These are phyloP conservation scores for Astropecten irregularis DNA, from an alignment of 53 echinoderm and acorn worm genomes.

Conservation along the genomic window DNA sequence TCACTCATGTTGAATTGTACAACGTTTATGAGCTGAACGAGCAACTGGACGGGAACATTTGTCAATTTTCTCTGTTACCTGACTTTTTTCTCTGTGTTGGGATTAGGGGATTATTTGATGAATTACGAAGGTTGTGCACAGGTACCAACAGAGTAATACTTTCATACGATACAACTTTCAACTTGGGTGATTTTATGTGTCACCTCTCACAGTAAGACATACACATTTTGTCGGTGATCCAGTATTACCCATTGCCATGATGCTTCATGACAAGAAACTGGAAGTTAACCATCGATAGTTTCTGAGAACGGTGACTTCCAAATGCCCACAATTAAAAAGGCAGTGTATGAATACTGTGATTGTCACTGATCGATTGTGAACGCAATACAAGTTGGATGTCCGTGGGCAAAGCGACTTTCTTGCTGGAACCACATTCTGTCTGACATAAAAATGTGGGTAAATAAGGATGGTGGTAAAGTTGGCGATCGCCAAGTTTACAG, in stretches of 20 bases:
- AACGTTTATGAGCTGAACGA: not conserved
- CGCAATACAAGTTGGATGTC: too few species aligned
- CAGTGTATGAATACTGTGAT: too few species aligned
- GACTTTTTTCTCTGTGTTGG: not conserved
- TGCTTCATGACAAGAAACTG: conserved; percentile 11
- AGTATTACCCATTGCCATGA: not conserved
- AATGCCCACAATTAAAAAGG: too few species aligned
- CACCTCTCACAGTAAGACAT: not conserved
- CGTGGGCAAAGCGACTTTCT: too few species aligned
- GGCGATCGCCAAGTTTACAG: conserved; percentile 2
- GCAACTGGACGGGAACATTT: not conserved
- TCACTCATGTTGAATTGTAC: too few species aligned
- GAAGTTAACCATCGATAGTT: not conserved
- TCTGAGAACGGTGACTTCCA: too few species aligned
- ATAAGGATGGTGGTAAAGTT: not conserved
- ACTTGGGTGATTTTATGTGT: not conserved
- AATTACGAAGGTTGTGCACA: not conserved
- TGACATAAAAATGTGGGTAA: too few species aligned
- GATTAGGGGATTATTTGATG: not conserved
- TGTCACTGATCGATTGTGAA: too few species aligned
- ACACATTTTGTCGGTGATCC: not conserved
- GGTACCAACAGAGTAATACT: not conserved
- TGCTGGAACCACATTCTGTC: too few species aligned
- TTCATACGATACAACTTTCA: not conserved
- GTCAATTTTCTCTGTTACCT: not conserved